These are phyloP conservation scores for Gallirallus australis DNA, from an alignment of 2,797 vertebrate genomes.

Conservation along the genomic window DNA sequence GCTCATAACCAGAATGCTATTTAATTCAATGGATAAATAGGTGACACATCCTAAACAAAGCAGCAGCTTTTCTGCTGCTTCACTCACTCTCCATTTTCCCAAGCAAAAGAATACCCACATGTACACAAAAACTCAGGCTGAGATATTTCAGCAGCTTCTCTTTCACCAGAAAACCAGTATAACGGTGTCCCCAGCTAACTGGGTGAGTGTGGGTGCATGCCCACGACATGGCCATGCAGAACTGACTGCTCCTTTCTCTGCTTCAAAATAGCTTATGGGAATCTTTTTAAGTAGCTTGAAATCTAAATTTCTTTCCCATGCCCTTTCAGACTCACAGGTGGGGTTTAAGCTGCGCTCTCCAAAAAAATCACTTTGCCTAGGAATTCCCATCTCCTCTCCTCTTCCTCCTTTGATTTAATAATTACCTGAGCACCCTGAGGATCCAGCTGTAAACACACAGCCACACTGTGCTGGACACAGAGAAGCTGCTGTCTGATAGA, in stretches of 20 bases:
- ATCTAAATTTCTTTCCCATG: background rate
- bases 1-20: background rate
- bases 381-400: background rate
- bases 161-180: background rate
- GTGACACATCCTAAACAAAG: background rate
- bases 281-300: background rate
- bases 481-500: background rate
- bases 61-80: background rate
- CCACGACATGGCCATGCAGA: background rate
- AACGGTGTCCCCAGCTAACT: background rate
- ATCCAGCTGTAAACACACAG: background rate
- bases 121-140: background rate
- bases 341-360: constrained; percentile 7
- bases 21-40: background rate
- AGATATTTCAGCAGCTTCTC: background rate
- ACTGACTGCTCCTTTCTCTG: background rate
- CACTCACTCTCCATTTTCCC: background rate
- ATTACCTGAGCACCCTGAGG: background rate
- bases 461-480: background rate
- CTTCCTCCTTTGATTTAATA: background rate
- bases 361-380: background rate
- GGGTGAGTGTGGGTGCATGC: background rate
- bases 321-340: background rate
- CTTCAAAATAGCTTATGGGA: background rate
- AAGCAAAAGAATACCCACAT: background rate